Base-by-base conservation (phyloP, 2,797 vertebrate species). In the Cuculus canorus region DNA sequence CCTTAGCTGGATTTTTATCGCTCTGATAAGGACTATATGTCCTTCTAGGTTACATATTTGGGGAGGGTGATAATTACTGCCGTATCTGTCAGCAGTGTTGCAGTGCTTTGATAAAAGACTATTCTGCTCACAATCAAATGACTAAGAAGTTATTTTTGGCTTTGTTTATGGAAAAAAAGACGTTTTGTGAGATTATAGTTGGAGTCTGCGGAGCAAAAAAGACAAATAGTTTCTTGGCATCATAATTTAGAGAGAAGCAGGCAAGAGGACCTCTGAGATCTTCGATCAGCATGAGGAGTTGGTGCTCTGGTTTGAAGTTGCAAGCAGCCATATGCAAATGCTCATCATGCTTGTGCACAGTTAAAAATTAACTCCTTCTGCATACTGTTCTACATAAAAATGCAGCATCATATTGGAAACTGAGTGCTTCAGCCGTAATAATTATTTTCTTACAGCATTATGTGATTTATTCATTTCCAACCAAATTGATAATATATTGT, bases 81-180 rank as follows among this genome's bases (percentile, higher is more conserved):
- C 25, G 3, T 95, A 94, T 95, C 94, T 96, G 73, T 94, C 93
- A 90, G 73, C 81, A 88, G 92, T 47, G 80, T 61, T 83, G 87
- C 78, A 72, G 64, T 50, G 66, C 88, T 97, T 94, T 96, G 90
- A 97, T 87, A 90, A 91, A 92, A 84, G 88, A 76, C 77, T 94
- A 86, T 91, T 97, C 93, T 96, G 86, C 69, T 95, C 92, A 78
- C 92, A 97, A 96, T 97, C 95, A 98, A 92, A 93, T 95, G 77
- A 94, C 95, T 65, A 89, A 96, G 72, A 95, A 96, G 93, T 96
- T 97, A 92, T 96, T 96, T 97, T 98, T 98, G 96, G 96, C 96
- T 97, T 94, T 97, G 92, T 97, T 97, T 95, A 94, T 97, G 97
- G 96, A 95, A 97, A 97, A 95, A 95, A 96, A 87, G 81, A 75